Percentiles rank a stretch among this genome's conserved stretches.
Conservation (phyloP, 2,888 invertebrate genomes). For the Nasonovia ribisnigri region DNA sequence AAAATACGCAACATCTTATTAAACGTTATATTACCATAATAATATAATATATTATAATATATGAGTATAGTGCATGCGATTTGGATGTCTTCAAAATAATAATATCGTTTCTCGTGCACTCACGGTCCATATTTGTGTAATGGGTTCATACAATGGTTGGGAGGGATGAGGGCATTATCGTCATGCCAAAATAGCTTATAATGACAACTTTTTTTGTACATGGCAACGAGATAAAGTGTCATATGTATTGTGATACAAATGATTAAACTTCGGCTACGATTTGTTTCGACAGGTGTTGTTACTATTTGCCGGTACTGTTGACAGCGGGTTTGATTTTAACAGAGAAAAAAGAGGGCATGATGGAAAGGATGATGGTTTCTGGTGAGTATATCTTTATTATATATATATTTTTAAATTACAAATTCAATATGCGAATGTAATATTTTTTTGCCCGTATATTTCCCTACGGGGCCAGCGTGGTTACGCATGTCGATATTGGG, state of each 20-base stretch:
- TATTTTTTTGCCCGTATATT: neutral
- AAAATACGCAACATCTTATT: neutral
- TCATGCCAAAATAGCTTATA: neutral
- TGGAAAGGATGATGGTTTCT: slow-evolving; percentile 69
- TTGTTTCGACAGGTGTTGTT: slow-evolving; percentile 68
- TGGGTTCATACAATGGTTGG: neutral
- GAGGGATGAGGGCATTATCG: neutral
- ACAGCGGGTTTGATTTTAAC: slow-evolving; percentile 69
- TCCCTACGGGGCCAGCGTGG: slow-evolving; percentile 1
- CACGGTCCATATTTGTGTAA: neutral
- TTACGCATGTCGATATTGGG: slow-evolving; percentile 1
- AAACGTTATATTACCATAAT: neutral
- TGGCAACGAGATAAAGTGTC: neutral
- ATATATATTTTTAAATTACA: slow-evolving; percentile 21
- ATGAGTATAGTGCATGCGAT: neutral
- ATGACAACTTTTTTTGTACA: neutral
- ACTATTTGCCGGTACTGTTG: slow-evolving; percentile 69
- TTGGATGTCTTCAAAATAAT: neutral
- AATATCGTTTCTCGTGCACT: neutral
- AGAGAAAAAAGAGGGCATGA: slow-evolving; percentile 69
- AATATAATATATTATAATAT: neutral
- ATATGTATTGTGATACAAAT: neutral
- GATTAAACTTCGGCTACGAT: slow-evolving; percentile 22
- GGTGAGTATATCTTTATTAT: slow-evolving; percentile 66
- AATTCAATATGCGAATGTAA: neutral